phyloP scores from a whole-genome alignment of 2,113 vertebrate genomes.

The Globicephala melas region DNA sequence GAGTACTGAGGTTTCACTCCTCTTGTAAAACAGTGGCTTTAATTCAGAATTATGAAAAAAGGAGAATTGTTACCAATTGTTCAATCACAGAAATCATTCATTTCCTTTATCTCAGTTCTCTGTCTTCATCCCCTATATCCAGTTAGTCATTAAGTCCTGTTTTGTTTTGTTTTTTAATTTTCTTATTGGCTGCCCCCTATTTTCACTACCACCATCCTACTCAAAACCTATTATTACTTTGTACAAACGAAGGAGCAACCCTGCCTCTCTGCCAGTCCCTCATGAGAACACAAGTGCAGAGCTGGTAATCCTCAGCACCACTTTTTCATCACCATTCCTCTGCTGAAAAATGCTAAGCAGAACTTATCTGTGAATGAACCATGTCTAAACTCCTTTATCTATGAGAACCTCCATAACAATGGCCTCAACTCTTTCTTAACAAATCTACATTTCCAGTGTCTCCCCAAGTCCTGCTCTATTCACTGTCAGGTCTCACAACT shows the following conservation, averaged over 20 bases:
- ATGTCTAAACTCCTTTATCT: background rate
- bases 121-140: background rate
- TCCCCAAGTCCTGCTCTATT: background rate
- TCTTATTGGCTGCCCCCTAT: background rate
- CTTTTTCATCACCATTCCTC: background rate
- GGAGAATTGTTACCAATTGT: background rate
- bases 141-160: background rate
- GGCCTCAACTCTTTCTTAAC: background rate
- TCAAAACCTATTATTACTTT: background rate
- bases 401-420: background rate
- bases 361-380: background rate
- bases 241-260: background rate
- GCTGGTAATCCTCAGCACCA: background rate
- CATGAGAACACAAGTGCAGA: background rate
- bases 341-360: background rate
- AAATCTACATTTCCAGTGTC: background rate
- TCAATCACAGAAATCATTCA: background rate
- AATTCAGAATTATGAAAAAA: background rate
- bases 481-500: background rate
- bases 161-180: background rate
- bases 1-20: background rate
- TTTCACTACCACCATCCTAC: background rate
- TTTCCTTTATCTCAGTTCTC: background rate
- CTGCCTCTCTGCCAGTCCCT: background rate
- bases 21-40: background rate